Conservation (phyloP, 64 coral and sea anemone species). For the Platygyra sinensis region DNA sequence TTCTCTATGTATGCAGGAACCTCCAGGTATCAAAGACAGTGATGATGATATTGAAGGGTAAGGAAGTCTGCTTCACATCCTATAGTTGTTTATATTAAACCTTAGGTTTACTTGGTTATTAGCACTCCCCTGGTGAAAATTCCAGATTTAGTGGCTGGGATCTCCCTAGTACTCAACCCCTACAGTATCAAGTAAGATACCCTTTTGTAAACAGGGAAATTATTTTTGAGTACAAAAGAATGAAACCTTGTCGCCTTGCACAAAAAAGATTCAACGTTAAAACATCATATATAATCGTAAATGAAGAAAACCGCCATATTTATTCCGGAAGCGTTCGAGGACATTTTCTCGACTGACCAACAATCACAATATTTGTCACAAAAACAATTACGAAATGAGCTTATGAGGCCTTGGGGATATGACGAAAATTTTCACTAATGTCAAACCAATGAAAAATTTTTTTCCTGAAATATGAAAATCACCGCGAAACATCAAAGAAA, state of each 20-base stretch:
- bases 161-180: no score
- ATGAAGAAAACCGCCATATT: constrained; percentile 10
- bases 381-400: not conserved
- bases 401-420: not conserved
- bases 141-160: no score
- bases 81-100: not conserved
- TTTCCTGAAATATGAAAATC: not conserved
- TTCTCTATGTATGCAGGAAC: constrained; percentile 63
- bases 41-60: constrained; percentile 99
- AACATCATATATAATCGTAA: not conserved
- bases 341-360: not conserved
- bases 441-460: not conserved
- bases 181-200: not conserved
- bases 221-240: not conserved
- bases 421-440: not conserved
- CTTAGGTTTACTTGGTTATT: not conserved
- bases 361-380: not conserved
- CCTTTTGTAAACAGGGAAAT: not conserved
- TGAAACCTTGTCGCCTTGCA: not conserved
- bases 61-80: not conserved
- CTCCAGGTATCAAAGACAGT: constrained; percentile 95
- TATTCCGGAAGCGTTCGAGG: constrained; percentile 23
- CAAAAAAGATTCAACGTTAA: not conserved
- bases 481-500: not conserved
- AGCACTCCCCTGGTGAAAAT: not conserved